Evolutionary conservation across 2,888 invertebrate species (phyloP).

Genomic region (Acrobasis repandana): DNA sequence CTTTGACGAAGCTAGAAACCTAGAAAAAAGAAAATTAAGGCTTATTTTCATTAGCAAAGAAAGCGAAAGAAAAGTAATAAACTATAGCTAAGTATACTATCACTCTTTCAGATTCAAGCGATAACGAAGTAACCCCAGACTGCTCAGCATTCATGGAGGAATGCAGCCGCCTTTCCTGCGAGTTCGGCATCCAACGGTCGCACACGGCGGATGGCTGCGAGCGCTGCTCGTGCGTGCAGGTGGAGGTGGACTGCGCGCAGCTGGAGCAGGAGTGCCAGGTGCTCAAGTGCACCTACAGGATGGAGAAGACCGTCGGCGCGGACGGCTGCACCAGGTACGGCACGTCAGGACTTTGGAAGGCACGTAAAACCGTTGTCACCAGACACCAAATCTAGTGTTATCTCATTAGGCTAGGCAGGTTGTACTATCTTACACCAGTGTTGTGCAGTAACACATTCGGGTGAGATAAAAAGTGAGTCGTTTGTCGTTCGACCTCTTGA

Average conservation of each 20-base stretch:
- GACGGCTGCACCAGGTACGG: constrained; percentile 42
- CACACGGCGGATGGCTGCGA: constrained; percentile 82
- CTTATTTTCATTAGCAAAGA: too few species aligned
- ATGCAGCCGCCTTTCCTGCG: constrained; percentile 86
- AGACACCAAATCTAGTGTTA: too few species aligned
- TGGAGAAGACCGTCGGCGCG: constrained; percentile 63
- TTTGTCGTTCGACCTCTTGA: too few species aligned
- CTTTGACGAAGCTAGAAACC: too few species aligned
- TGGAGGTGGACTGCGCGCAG: constrained; percentile 77
- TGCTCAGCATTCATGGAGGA: constrained; percentile 84
- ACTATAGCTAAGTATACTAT: neutral
- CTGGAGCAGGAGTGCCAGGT: constrained; percentile 84
- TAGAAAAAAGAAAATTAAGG: too few species aligned
- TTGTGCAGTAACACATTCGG: too few species aligned
- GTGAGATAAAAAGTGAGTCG: too few species aligned
- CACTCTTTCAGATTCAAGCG: constrained; percentile 17
- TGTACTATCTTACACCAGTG: too few species aligned
- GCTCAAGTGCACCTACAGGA: constrained; percentile 88
- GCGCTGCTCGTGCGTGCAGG: constrained; percentile 78
- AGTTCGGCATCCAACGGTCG: constrained; percentile 86
- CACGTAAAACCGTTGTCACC: too few species aligned
- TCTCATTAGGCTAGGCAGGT: too few species aligned
- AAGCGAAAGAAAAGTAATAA: neutral
- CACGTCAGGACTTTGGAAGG: too few species aligned
- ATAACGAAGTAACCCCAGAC: constrained; percentile 54